Percentiles rank a stretch among this genome's conserved stretches.
phyloP scores from a whole-genome alignment of 2,797 vertebrate genomes.

The Rhinoraja longicauda region DNA sequence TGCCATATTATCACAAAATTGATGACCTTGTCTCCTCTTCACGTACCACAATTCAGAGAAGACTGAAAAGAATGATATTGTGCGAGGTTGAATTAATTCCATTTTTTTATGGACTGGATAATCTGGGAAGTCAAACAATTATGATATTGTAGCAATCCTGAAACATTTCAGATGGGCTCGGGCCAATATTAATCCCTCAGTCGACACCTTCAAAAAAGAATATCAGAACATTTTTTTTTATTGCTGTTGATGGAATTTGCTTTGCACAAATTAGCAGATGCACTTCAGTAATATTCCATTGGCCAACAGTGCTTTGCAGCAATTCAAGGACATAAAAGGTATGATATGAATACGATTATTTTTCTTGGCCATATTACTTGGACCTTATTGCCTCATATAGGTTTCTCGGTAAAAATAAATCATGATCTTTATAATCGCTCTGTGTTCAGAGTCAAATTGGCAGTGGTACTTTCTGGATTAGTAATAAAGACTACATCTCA shows the following conservation, averaged over 20 bases:
- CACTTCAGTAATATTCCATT: neutral
- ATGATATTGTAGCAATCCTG: neutral
- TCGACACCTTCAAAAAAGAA: neutral
- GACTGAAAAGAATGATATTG: neutral
- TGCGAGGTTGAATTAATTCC: neutral
- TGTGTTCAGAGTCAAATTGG: neutral
- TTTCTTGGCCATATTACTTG: neutral
- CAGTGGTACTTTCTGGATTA: constrained; percentile 5
- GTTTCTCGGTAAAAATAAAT: neutral
- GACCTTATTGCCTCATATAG: neutral
- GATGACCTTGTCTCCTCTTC: neutral
- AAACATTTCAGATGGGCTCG: neutral
- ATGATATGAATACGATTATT: constrained; percentile 3
- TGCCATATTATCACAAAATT: too few species aligned
- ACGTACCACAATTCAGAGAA: neutral
- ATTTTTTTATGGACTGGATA: neutral
- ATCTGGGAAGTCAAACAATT: neutral
- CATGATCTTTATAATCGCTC: neutral
- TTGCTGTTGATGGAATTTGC: neutral
- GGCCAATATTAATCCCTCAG: neutral
- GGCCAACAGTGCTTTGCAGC: neutral
- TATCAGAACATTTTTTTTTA: neutral
- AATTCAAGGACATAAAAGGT: constrained; percentile 18
- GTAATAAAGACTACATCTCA: neutral
- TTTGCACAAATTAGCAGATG: neutral